Conservation (phyloP, 2,113 vertebrate genomes). For the Chaetorhynchus papuensis region DNA sequence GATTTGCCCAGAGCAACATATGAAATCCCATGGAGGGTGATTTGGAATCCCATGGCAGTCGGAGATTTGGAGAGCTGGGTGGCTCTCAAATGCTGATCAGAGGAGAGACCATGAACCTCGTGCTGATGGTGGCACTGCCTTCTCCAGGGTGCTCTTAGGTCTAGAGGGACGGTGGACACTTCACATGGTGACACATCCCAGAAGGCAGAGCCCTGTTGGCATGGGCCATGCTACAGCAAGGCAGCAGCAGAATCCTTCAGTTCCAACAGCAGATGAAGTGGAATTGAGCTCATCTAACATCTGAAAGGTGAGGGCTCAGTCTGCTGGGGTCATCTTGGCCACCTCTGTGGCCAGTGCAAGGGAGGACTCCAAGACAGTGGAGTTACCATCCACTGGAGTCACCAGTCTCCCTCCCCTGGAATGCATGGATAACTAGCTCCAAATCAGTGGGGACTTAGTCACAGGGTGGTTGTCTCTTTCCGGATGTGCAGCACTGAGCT, state of each 20-base stretch:
- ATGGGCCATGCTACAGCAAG: background rate
- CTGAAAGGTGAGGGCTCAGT: background rate
- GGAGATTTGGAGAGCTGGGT: background rate
- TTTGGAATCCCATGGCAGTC: background rate
- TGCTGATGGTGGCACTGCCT: background rate
- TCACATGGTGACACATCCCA: background rate
- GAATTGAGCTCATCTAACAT: background rate
- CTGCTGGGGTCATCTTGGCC: background rate
- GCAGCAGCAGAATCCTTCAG: background rate
- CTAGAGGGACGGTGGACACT: accelerated
- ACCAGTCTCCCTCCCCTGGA: background rate
- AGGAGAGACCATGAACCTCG: background rate
- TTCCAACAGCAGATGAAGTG: background rate
- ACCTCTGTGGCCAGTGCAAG: background rate
- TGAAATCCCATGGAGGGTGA: background rate
- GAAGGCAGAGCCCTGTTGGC: background rate
- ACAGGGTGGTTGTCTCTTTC: background rate
- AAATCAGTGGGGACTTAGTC: background rate
- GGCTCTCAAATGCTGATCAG: background rate
- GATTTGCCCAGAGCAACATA: accelerated
- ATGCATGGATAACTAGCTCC: background rate
- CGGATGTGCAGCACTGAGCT: background rate
- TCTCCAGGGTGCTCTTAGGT: background rate
- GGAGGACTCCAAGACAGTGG: background rate
- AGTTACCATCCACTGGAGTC: background rate